phyloP scores from a whole-genome alignment of 1,140 invertebrate genomes.

The Penaeus chinensis region DNA sequence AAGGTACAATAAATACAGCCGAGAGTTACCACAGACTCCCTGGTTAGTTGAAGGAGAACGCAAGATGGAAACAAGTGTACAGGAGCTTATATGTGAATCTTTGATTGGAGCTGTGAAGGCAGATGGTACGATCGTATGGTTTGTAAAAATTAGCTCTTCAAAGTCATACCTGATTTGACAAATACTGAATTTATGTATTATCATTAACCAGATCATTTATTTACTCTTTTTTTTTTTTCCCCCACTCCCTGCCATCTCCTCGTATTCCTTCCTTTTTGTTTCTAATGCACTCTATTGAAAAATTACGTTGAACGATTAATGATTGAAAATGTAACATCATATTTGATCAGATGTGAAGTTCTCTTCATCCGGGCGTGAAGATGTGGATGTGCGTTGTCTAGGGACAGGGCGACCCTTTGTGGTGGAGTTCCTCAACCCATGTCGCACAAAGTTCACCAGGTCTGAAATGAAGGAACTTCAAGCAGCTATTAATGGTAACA shows the following conservation, averaged over 20 bases:
- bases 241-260: too few relatives aligned
- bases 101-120: conserved; percentile 71
- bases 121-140: conserved; percentile 68
- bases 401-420: conserved; percentile 89
- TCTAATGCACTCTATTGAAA: too few relatives aligned
- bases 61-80: conserved; percentile 86
- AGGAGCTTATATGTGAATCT: conserved; percentile 84
- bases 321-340: background rate
- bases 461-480: conserved; percentile 73
- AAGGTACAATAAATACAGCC: conserved; percentile 88
- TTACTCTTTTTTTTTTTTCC: too few relatives aligned
- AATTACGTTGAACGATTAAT: too few relatives aligned
- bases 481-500: conserved; percentile 74
- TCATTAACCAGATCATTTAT: too few relatives aligned
- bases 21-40: conserved; percentile 90
- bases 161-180: conserved; percentile 25
- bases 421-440: conserved; percentile 82
- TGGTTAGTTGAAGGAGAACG: conserved; percentile 89
- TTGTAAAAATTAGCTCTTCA: background rate
- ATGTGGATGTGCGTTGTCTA: conserved; percentile 91
- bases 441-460: conserved; percentile 71
- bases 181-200: background rate
- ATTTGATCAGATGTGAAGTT: conserved; percentile 74
- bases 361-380: conserved; percentile 92
- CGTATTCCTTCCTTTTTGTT: too few relatives aligned